Base-by-base conservation (phyloP, 1,140 invertebrate species). In the Ptiloglossa arizonensis region DNA sequence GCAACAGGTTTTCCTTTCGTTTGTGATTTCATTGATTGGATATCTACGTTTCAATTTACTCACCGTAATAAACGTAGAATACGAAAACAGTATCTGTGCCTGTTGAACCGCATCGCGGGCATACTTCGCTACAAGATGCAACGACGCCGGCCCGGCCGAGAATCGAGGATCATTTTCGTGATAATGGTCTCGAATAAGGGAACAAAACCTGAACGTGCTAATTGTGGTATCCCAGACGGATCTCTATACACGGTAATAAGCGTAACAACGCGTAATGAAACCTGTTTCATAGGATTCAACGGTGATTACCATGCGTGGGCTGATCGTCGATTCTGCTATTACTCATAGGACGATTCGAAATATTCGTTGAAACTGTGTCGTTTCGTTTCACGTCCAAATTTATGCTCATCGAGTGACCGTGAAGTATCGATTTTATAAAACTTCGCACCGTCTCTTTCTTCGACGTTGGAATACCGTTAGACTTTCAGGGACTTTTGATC, bases 381-480 rank as follows among this genome's bases (percentile, higher is more conserved):
- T n/a, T 19, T 54, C n/a, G 32, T 19, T 27, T 11, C 5, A 17
- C 38, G 13, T 11, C 13, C 2, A 64, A 64, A 64, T 64, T 29
- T 27, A 41, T 48, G 41, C 6, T 9, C 6, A 0, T 15, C 54
- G 9, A n/a, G n/a, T 5, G 54, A 1, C 13, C 57, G 57, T 17
- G 32, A 22, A 64, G 24, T 22, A 64, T 17, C 62, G 38, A 48
- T 46, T 44, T 64, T 64, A 64, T 17, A 41, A 46, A 64, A 29
- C 2, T 15, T 44, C 38, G 41, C 38, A 41, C 38, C 44, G 13
- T 17, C 13, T 46, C 62, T 64, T 27, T 46, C 24, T 29, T 13
- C 62, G 44, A 66, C 24, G 46, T 48, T 17, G 27, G 46, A 27
- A 32, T 50, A 50, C 63, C 17, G 44, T 66, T 66, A 66, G 44